Conservation (phyloP, 2,113 vertebrate genomes). For the Parus major region DNA sequence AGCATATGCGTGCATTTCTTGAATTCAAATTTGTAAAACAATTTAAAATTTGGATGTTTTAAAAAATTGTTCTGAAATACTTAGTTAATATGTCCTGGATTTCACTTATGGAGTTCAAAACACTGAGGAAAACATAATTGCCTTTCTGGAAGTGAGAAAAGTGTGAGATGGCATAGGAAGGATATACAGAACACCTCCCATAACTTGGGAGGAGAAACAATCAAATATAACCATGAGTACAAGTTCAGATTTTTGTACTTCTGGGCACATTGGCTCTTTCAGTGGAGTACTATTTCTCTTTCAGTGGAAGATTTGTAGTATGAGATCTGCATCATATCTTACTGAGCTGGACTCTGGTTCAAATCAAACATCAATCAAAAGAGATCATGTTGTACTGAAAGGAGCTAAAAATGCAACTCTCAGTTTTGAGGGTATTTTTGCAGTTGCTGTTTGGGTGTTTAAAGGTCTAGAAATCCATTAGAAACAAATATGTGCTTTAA, state of each 20-base stretch:
- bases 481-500: not conserved
- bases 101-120: not conserved
- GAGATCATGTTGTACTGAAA: not conserved
- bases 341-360: not conserved
- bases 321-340: not conserved
- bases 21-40: not conserved
- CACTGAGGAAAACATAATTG: not conserved
- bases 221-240: not conserved
- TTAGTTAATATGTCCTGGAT: not conserved
- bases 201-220: not conserved
- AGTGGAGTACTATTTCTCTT: not conserved
- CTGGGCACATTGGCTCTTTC: not conserved
- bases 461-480: not conserved
- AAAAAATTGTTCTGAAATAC: not conserved
- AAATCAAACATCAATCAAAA: not conserved
- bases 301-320: not conserved
- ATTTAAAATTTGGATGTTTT: not conserved
- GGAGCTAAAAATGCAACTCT: not conserved
- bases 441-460: not conserved
- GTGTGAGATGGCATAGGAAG: not conserved
- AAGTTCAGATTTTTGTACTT: not conserved
- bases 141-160: not conserved
- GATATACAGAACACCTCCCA: not conserved
- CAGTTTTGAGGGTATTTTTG: rapidly evolving
- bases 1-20: not conserved